Conservation (phyloP, 2,113 vertebrate species). For the Leptosomus discolor region DNA sequence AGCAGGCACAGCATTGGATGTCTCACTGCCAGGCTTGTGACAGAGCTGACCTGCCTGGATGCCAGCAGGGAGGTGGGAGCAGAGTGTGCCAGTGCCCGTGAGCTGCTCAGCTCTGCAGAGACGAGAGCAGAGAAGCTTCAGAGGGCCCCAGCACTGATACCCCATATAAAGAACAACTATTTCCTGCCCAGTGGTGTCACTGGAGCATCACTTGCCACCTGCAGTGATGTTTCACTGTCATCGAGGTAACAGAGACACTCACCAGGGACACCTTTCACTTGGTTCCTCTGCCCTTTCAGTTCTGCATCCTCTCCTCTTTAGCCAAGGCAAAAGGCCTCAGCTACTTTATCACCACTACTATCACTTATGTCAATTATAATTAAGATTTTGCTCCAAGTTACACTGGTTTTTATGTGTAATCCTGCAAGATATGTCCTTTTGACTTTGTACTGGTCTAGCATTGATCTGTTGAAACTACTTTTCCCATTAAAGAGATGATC, state of each 20-base stretch:
- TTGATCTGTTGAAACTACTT: conserved; percentile 9
- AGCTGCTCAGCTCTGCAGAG: not conserved
- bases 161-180: not conserved
- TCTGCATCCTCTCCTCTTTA: not conserved
- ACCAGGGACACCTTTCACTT: not conserved
- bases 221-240: not conserved
- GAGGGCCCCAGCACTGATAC: not conserved
- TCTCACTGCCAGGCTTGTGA: conserved; percentile 33
- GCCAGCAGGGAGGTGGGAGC: not conserved
- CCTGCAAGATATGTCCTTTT: not conserved
- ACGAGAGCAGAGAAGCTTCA: not conserved
- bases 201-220: not conserved
- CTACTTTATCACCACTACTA: not conserved
- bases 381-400: not conserved
- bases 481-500: conserved; percentile 21
- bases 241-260: not conserved
- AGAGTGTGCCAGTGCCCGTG: not conserved
- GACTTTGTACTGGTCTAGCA: not conserved
- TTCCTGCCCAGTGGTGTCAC: not conserved
- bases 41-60: conserved; percentile 35
- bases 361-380: not conserved
- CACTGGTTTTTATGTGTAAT: not conserved
- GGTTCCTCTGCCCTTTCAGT: not conserved
- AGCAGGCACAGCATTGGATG: not conserved
- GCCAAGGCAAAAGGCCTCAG: not conserved